Evolutionary conservation across 2,113 vertebrate species (phyloP).

Genomic region (Ciconia boyciana): DNA sequence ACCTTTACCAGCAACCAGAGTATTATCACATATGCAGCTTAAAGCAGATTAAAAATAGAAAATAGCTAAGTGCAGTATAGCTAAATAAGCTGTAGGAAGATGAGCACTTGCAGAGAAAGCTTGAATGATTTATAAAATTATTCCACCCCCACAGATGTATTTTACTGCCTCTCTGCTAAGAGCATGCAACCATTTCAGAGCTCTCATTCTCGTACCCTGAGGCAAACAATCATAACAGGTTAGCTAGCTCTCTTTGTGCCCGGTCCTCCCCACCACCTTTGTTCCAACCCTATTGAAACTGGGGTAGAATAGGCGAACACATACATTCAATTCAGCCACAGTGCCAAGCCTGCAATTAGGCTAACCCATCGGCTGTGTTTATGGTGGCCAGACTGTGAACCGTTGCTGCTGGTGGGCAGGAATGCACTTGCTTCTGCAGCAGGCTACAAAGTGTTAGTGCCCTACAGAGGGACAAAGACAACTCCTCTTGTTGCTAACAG

Average conservation of each 20-base stretch:
- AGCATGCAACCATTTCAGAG: background rate
- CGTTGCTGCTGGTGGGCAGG: background rate
- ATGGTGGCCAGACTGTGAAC: background rate
- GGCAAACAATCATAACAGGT: background rate
- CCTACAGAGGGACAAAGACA: background rate
- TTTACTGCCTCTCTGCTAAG: background rate
- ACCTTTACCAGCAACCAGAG: background rate
- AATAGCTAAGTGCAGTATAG: background rate
- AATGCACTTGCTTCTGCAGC: background rate
- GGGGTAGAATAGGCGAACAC: accelerated
- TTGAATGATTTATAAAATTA: background rate
- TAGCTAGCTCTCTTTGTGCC: background rate
- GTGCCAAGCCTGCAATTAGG: background rate
- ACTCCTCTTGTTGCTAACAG: background rate
- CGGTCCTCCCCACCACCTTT: background rate
- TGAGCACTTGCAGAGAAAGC: slow-evolving; percentile 14
- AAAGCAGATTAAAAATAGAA: slow-evolving; percentile 42
- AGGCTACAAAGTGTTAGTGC: accelerated
- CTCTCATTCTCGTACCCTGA: background rate
- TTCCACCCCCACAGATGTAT: slow-evolving; percentile 19
- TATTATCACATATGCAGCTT: background rate
- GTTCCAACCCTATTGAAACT: background rate
- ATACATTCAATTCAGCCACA: background rate
- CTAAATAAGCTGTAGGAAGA: background rate
- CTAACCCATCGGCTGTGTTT: too few species aligned